Base-by-base conservation (phyloP, 2,888 invertebrate genomes). In the Zaprionus lineosus region DNA sequence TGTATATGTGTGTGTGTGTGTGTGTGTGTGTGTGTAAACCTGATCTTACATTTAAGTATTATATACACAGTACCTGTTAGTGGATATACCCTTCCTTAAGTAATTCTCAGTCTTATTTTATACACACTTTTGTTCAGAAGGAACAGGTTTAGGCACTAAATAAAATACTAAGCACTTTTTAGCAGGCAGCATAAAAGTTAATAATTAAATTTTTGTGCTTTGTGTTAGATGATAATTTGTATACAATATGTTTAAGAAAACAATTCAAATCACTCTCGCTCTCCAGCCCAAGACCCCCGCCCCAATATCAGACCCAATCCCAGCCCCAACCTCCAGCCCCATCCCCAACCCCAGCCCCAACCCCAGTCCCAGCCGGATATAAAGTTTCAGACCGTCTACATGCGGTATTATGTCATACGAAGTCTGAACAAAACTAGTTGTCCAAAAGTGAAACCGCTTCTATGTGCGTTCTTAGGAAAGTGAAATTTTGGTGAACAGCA, bases 361-460 rank as follows among this genome's bases (percentile, higher is more conserved):
- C 9, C n/a, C 29, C 3, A 3, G 12, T n/a, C n/a, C n/a, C 52
- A 76, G 69, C 76, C 85, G 85, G 85, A 76, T 82, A 73, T 52
- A 44, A 51, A 52, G 44, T 31, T 53, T 36, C 50, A 37, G 36
- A 39, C 9, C 16, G 18, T 8, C 18, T 31, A 31, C 11, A 56
- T 37, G 53, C 21, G 39, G 33, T 51, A 48, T 71, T 75, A 81
- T 75, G 75, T 84, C 75, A 84, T 84, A 36, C n/a, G 12, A n/a
- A 9, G 64, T 31, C 41, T 12, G n/a, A 26, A 41, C 16, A 51
- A 48, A 56, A 65, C 64, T 41, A 51, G 61, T 58, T 66, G 58
- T 34, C 50, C 28, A 79, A 83, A 86, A 81, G 79, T 79, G 79
- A 81, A 81, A 81, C 77, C 65, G 33, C 56, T 57, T 58, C 56